These are phyloP conservation scores for Seira musarum DNA, from an alignment of 2,888 invertebrate genomes.

Conservation along the genomic window DNA sequence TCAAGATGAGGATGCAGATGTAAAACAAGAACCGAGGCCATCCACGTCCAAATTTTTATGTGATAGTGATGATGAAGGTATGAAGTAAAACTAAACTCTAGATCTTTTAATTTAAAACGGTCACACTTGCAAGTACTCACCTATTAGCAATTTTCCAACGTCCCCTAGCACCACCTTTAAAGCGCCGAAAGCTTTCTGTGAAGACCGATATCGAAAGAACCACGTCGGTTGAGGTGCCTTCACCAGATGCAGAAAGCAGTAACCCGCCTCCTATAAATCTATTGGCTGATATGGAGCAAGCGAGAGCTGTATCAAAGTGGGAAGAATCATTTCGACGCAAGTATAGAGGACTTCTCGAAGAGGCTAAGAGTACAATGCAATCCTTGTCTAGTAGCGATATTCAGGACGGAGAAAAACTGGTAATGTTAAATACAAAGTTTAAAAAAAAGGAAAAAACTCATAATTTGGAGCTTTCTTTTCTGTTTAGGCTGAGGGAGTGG, in stretches of 20 bases:
- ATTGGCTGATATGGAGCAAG: conserved; percentile 1
- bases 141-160: neutral
- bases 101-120: neutral
- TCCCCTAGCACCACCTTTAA: neutral
- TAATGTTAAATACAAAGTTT: conserved; percentile 1
- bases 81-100: neutral
- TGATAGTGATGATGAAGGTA: neutral
- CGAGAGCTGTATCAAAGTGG: neutral
- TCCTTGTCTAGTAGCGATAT: neutral
- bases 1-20: no score
- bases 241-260: neutral
- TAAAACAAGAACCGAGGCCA: neutral
- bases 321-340: neutral
- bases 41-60: neutral
- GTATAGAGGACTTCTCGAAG: neutral
- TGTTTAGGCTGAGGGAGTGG: neutral
- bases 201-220: neutral
- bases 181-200: neutral
- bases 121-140: neutral
- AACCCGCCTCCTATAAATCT: neutral
- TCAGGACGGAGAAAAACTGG: neutral
- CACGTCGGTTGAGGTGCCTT: no score
- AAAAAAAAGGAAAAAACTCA: neutral
- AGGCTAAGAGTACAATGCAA: neutral
- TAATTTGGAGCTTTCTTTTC: no score